Base-by-base conservation (phyloP, 1,140 invertebrate genomes). In the Cotesia chilonis region DNA sequence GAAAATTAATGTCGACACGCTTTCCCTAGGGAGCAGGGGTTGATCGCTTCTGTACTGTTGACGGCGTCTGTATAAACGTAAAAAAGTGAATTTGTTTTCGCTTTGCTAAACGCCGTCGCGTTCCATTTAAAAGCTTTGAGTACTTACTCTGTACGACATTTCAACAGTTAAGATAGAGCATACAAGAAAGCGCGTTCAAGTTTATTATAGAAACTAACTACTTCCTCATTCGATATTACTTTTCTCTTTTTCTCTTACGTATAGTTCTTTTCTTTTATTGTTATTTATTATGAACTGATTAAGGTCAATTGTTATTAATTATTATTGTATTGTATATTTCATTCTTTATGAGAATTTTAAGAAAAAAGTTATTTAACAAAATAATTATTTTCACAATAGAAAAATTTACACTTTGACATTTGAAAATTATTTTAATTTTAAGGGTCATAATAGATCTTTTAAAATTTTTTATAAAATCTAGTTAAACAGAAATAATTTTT, bases 121-220 rank as follows among this genome's bases (percentile, higher is more conserved):
- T 82, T 81, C 78, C 77, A 81, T 82, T 82, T 81, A 77, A 73
- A 73, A 75, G 72, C 64, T 70, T 65, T 47, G 41, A 47, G 41
- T 47, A 47, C 41, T 28, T 28, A 28, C 64, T 67, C 52, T 73
- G 63, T 61, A 64, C 55, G 66, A 74, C 70, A 52, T 5, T 47
- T 10, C 10, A 35, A 20, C 35, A 37, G 41, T 67, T 35, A 59
- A 73, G 59, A 64, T 52, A 69, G 47, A 77, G 67, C 68, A 76
- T 28, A 38, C 41, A n/a, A 83, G 80, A 80, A 83, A 84, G 82
- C 78, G 82, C 78, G 79, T 80, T 80, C 65, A 52, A 51, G 51
- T 71, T 38, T 38, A 47, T 66, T 28, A 38, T 51, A 14, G 10
- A 60, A 60, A 9, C 36, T 14, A 57, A 63, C 59, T 54, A 52